Evolutionary conservation across 1,140 invertebrate genomes (phyloP).

Genomic region (Lineus longissimus): DNA sequence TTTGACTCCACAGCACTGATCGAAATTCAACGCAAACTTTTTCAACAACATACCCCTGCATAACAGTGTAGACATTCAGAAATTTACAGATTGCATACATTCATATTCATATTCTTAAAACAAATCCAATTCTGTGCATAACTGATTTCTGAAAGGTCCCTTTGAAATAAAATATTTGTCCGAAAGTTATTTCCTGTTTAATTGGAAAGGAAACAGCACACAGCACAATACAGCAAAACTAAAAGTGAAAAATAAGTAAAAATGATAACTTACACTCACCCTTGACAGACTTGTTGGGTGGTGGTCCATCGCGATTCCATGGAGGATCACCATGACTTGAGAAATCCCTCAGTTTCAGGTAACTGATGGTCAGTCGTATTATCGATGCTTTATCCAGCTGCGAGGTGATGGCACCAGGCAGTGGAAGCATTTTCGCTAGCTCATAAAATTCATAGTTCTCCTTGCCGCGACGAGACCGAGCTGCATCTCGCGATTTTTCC

Average conservation of each 20-base stretch:
- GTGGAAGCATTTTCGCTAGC: slow-evolving; percentile 92
- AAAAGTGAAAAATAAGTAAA: not conserved
- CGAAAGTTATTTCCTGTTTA: no score
- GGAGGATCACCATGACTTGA: slow-evolving; percentile 91
- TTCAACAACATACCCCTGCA: no score
- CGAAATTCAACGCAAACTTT: no score
- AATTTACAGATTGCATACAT: no score
- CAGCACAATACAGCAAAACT: no score
- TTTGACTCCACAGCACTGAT: no score
- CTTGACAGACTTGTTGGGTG: slow-evolving; percentile 79
- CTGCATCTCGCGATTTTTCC: slow-evolving; percentile 94
- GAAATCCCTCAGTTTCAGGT: slow-evolving; percentile 92
- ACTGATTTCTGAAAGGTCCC: no score
- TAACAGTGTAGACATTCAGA: no score
- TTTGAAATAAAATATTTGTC: no score
- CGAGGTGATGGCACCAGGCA: slow-evolving; percentile 92
- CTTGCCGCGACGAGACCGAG: slow-evolving; percentile 87
- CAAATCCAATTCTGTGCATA: no score
- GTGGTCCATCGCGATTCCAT: slow-evolving; percentile 67
- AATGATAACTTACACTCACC: slow-evolving; percentile 60
- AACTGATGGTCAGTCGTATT: slow-evolving; percentile 95
- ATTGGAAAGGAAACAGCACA: no score
- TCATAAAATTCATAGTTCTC: slow-evolving; percentile 99
- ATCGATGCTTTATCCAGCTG: slow-evolving; percentile 99
- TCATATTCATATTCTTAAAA: no score